Conservation (phyloP, 2,113 vertebrate species). For the Laterallus jamaicensis region DNA sequence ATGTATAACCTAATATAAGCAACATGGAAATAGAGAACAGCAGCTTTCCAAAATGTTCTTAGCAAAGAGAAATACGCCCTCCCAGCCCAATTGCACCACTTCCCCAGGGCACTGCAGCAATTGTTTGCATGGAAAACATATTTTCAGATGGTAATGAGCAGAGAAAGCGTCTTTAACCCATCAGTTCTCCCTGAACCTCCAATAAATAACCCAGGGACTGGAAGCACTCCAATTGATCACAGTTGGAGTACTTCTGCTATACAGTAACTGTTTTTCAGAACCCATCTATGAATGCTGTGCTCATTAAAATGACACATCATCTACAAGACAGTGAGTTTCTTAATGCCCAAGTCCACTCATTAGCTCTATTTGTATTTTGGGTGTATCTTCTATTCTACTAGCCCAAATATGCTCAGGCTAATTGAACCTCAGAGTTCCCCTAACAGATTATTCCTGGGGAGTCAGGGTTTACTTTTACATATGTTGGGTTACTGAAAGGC, state of each 20-base stretch:
- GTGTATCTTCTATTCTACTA: neutral
- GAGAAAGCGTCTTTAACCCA: constrained; percentile 12
- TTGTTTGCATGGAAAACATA: constrained; percentile 38
- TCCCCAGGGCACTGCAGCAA: constrained; percentile 52
- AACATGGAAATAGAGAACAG: neutral
- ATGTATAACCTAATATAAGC: constrained; percentile 22
- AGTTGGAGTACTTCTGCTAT: constrained; percentile 25
- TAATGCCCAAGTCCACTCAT: neutral
- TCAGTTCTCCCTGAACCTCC: constrained; percentile 21
- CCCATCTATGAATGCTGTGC: neutral
- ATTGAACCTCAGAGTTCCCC: neutral
- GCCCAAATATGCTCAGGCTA: neutral
- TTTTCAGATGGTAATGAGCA: constrained; percentile 61
- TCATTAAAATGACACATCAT: constrained; percentile 42
- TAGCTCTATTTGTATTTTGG: neutral
- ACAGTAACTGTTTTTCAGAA: constrained; percentile 4
- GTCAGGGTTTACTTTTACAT: neutral
- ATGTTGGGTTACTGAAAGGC: neutral
- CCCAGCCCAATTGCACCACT: neutral
- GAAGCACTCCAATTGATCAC: constrained; percentile 42
- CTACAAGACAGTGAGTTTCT: neutral
- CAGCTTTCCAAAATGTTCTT: constrained; percentile 39
- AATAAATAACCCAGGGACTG: constrained; percentile 34
- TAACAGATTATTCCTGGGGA: neutral
- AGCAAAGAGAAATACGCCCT: neutral